These are phyloP conservation scores for Eupithecia vulgata DNA, from an alignment of 2,888 invertebrate genomes.

Conservation along the genomic window DNA sequence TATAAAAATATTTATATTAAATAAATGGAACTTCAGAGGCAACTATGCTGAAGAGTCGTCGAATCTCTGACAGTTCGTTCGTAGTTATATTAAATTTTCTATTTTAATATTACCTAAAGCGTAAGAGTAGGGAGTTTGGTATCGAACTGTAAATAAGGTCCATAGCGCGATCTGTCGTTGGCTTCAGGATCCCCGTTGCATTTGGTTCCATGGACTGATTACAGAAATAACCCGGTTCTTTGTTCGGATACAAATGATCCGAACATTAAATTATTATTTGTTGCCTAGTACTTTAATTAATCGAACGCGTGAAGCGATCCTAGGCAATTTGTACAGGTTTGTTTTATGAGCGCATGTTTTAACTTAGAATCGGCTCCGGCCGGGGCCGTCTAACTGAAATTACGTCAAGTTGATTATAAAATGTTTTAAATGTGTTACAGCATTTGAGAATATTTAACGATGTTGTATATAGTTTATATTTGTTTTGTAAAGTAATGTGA, in stretches of 20 bases:
- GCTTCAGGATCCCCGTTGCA: conserved; percentile 53
- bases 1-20: conserved; percentile 58
- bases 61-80: conserved; percentile 73
- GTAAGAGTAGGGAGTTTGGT: conserved; percentile 68
- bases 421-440: conserved; percentile 84
- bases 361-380: conserved; percentile 57
- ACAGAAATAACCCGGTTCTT: conserved; percentile 43
- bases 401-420: conserved; percentile 82
- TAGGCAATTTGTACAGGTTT: conserved; percentile 68
- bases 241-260: conserved; percentile 52
- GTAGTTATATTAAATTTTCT: conserved; percentile 80
- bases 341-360: conserved; percentile 52
- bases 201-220: conserved; percentile 55
- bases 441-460: conserved; percentile 84
- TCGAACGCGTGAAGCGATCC: conserved; percentile 51
- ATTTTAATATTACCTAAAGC: conserved; percentile 78
- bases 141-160: conserved; percentile 69
- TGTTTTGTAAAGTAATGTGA: conserved; percentile 77
- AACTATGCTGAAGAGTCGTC: conserved; percentile 63
- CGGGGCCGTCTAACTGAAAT: conserved; percentile 63
- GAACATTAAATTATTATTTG: conserved; percentile 63
- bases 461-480: conserved; percentile 84
- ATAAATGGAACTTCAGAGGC: conserved; percentile 59
- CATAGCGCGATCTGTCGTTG: conserved; percentile 54
- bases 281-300: conserved; percentile 70